Percentiles rank a stretch among this genome's conserved stretches.
Evolutionary conservation across 2,797 vertebrate species (phyloP).

Genomic region (Eremophila alpestris): DNA sequence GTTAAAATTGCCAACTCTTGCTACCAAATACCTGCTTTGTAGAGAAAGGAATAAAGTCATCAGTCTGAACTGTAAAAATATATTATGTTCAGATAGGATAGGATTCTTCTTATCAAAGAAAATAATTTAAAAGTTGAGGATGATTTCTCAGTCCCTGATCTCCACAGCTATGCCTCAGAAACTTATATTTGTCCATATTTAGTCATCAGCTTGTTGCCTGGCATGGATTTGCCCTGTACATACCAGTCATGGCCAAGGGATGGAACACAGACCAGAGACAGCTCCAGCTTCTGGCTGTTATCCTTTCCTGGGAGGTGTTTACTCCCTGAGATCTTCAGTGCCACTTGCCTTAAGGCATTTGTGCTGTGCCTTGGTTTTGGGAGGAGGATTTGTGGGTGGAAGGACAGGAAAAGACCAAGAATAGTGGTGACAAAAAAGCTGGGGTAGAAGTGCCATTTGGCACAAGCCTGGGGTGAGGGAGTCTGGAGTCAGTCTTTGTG

Average conservation of each 20-base stretch:
- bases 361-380: background rate
- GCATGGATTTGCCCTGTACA: background rate
- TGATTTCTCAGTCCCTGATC: background rate
- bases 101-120: background rate
- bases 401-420: background rate
- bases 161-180: background rate
- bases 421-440: background rate
- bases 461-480: background rate
- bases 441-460: background rate
- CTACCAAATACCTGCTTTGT: background rate
- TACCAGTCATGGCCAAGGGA: background rate
- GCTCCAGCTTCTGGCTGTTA: background rate
- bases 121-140: background rate
- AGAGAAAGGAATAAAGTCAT: background rate
- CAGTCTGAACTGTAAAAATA: background rate
- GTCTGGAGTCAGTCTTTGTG: accelerated
- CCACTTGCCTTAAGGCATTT: background rate
- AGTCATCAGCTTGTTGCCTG: background rate
- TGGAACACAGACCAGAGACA: background rate
- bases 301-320: accelerated
- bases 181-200: background rate
- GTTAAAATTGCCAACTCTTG: background rate
- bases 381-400: background rate
- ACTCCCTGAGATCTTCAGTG: accelerated
- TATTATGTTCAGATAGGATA: background rate